Conservation (phyloP, 1,140 invertebrate species). For the Vanessa tameamea region DNA sequence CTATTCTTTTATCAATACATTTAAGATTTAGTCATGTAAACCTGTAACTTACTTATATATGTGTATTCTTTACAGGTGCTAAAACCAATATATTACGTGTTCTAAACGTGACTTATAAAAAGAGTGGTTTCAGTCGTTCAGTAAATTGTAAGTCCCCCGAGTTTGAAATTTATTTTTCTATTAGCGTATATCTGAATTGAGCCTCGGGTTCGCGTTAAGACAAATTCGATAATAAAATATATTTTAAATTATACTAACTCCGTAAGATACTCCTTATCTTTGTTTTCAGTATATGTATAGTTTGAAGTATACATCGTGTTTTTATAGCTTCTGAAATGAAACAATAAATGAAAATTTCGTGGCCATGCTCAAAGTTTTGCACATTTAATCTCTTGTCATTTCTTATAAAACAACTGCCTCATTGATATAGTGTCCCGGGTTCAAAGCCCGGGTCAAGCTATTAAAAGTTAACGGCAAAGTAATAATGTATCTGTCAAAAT, state of each 20-base stretch:
- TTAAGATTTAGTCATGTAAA: too few species aligned
- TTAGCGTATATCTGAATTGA: constrained; percentile 17
- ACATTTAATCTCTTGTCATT: too few species aligned
- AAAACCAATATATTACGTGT: constrained; percentile 18
- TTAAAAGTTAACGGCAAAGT: too few species aligned
- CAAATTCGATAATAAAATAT: constrained; percentile 20
- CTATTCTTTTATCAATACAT: too few species aligned
- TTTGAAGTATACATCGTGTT: not conserved
- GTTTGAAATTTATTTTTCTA: constrained; percentile 27
- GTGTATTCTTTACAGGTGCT: constrained; percentile 10
- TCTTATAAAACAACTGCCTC: too few species aligned
- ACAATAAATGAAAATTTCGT: not conserved
- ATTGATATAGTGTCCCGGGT: too few species aligned
- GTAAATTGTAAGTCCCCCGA: constrained; percentile 14
- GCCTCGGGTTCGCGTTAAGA: constrained; percentile 8
- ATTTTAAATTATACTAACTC: constrained; percentile 9
- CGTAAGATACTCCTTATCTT: not conserved
- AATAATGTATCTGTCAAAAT: too few species aligned
- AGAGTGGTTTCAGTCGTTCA: constrained; percentile 18
- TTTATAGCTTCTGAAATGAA: not conserved
- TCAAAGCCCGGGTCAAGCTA: too few species aligned
- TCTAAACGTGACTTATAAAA: constrained; percentile 25
- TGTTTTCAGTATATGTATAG: not conserved
- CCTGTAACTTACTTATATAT: too few species aligned
- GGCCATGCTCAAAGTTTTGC: too few species aligned